Evolutionary conservation across 1,140 invertebrate genomes (phyloP), one percentile per base, ranked within the genome.

Genomic region (Medauroidea extradentata): DNA sequence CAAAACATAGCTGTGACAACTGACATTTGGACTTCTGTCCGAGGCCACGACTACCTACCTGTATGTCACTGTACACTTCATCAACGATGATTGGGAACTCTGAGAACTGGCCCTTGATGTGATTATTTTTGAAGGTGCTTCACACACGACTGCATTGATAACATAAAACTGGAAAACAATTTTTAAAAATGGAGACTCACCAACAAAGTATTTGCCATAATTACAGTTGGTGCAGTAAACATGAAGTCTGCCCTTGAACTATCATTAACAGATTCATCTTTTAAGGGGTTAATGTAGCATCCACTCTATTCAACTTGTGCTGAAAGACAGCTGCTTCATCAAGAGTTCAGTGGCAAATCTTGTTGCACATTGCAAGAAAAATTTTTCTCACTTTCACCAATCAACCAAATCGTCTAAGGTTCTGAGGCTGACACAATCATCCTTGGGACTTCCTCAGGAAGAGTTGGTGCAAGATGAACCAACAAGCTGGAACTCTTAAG

Each of bases 401-500:
- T 46, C 44, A 46, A 25, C 44, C 13, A 46, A 46, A 7, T 19
- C 44, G 3, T 21, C 44, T 11, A 46, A 46, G n/a, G 18, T 46
- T 46, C 24, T 46, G 24, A 46, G 24, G 44, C 18, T 7, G 44
- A 25, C 44, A 21, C 44, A 46, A 46, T 4, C 13, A 25, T 46
- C 44, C 13, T 25, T 46, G 44, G 44, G 44, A 21, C 44, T 46
- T 19, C 44, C 44, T 46, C 18, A 46, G 13, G 4, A 46, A 5
- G 24, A 25, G n/a, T n/a, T 46, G 44, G n/a, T 46, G 4, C 44
- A 46, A 46, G 44, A 46, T n/a, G 44, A 46, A 46, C 44, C 44
- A 5, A 46, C 44, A n/a, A 5, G 44, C n/a, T 46, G 44, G 44
- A 46, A 46, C 44, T 21, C 18, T 13, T n/a, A 46, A 4, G 9